phyloP scores from a whole-genome alignment of 2,113 vertebrate species.

The Tautogolabrus adspersus region DNA sequence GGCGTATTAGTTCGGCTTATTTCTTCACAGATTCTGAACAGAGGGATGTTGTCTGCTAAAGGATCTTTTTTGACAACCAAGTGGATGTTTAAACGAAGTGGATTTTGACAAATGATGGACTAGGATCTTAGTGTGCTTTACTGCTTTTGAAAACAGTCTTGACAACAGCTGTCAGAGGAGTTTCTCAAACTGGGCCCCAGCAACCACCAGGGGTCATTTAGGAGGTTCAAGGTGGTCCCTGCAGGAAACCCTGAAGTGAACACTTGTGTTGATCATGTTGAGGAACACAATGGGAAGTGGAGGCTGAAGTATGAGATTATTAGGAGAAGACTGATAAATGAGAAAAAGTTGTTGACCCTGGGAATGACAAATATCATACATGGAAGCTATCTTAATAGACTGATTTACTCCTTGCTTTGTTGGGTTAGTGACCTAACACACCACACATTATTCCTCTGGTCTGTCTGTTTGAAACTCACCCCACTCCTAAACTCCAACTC shows the following conservation, averaged over 20 bases:
- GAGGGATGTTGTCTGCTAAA: no score
- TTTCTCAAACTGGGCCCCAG: not conserved
- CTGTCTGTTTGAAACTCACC: not conserved
- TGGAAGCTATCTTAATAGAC: not conserved
- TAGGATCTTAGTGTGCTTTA: not conserved
- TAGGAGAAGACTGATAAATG: not conserved
- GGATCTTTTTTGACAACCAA: no score
- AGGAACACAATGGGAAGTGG: not conserved
- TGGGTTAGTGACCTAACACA: not conserved
- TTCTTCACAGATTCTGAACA: not conserved
- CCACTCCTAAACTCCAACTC: not conserved
- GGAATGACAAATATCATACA: no score
- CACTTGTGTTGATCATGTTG: not conserved
- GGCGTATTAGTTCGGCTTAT: not conserved
- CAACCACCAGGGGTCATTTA: not conserved
- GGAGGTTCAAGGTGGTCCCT: conserved; percentile 20
- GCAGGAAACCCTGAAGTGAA: not conserved
- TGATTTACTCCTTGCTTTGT: not conserved
- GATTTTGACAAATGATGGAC: no score
- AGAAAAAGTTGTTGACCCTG: not conserved
- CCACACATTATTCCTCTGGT: not conserved
- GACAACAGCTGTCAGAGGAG: conserved; percentile 8
- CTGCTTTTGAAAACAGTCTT: conserved; percentile 9
- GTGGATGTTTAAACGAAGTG: no score
- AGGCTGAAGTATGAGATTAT: not conserved